A percentile compares a stretch with the other conserved stretches of the same genome.
Evolutionary conservation across 2,888 invertebrate species (phyloP).

Genomic region (Dicyrtomina minuta): DNA sequence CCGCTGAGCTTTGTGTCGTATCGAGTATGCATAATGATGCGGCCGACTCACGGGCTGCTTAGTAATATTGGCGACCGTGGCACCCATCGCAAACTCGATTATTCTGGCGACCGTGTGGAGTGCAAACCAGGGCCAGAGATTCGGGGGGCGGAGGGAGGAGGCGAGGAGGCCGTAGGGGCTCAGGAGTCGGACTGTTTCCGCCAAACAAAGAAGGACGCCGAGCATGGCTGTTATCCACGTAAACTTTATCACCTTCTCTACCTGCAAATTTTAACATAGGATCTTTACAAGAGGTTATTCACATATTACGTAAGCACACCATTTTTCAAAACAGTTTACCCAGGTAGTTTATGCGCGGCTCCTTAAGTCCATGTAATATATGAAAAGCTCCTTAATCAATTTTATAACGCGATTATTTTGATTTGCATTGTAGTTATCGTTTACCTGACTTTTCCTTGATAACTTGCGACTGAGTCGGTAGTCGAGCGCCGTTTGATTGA

Average conservation of each 20-base stretch:
- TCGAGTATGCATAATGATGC: constrained; percentile 55
- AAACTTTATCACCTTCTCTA: constrained; percentile 60
- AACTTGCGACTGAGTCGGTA: constrained; percentile 53
- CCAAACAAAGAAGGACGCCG: constrained; percentile 61
- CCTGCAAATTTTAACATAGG: no score
- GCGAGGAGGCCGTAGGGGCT: constrained; percentile 60
- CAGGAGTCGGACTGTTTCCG: constrained; percentile 60
- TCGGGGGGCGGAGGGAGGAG: constrained; percentile 53
- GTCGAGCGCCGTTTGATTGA: constrained; percentile 58
- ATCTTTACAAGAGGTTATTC: constrained; percentile 40
- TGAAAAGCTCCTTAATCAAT: not conserved
- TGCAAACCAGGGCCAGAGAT: constrained; percentile 63
- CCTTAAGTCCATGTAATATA: no score
- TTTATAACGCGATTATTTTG: not conserved
- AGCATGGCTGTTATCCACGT: constrained; percentile 59
- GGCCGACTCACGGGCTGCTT: constrained; percentile 61
- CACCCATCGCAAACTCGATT: constrained; percentile 57
- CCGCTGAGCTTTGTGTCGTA: constrained; percentile 56
- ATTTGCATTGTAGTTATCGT: not conserved
- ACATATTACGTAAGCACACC: no score
- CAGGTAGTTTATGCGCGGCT: no score
- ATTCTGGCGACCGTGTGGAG: constrained; percentile 61
- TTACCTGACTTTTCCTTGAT: constrained; percentile 54
- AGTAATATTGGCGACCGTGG: constrained; percentile 62
- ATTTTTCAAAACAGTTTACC: not conserved